These are phyloP conservation scores for Galerucella nymphaeae DNA, from an alignment of 2,888 invertebrate species.

Conservation along the genomic window DNA sequence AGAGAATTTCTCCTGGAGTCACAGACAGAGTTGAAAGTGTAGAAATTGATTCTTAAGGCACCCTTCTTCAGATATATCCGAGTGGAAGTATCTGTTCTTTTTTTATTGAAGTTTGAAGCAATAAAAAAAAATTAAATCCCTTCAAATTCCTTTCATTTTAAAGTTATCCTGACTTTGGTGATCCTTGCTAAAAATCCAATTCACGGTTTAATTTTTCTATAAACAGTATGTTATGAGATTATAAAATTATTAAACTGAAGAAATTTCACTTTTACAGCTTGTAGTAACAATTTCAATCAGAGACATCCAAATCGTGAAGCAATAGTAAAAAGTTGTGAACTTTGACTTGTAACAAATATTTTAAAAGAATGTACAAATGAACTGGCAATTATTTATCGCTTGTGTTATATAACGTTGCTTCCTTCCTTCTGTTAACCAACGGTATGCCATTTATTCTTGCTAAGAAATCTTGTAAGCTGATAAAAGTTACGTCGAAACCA, in stretches of 20 bases:
- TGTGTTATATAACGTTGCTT: slow-evolving; percentile 4
- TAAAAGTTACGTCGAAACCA: background rate
- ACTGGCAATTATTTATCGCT: slow-evolving; percentile 18
- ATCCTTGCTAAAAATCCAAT: too few species aligned
- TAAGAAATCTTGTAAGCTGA: background rate
- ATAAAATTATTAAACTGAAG: background rate
- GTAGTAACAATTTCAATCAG: slow-evolving; percentile 12
- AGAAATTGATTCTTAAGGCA: too few species aligned
- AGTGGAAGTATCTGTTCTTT: too few species aligned
- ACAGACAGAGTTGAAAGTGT: too few species aligned
- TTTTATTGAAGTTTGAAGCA: too few species aligned
- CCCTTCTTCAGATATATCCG: too few species aligned
- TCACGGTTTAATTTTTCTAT: background rate
- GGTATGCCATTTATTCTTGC: background rate
- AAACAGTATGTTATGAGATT: background rate
- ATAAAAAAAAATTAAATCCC: too few species aligned
- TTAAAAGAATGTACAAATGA: slow-evolving; percentile 13
- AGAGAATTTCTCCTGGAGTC: too few species aligned
- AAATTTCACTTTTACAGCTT: slow-evolving; percentile 26
- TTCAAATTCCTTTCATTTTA: too few species aligned
- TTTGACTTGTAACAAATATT: slow-evolving; percentile 33
- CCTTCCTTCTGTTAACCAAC: slow-evolving; percentile 1
- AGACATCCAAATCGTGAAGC: slow-evolving; percentile 27
- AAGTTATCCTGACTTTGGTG: too few species aligned
- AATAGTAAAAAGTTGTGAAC: slow-evolving; percentile 35